phyloP scores from a whole-genome alignment of 64 coral and sea anemone species.

The Catalaphyllia jardinei region DNA sequence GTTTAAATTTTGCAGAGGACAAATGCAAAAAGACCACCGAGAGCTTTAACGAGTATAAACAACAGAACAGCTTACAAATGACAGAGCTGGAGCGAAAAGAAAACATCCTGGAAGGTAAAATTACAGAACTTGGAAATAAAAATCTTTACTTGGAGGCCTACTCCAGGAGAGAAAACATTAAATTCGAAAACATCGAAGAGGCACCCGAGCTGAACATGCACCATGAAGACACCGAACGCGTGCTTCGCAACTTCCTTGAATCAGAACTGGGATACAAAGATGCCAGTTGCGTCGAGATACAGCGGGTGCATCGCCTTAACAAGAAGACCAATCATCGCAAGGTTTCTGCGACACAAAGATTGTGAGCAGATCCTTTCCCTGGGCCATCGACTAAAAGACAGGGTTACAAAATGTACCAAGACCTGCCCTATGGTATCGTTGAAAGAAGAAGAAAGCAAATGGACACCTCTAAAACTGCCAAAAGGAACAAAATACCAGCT shows the following conservation, averaged over 20 bases:
- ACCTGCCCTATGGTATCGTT: too few relatives aligned
- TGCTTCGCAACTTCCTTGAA: neutral
- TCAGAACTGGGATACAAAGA: neutral
- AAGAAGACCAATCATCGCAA: too few relatives aligned
- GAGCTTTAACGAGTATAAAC: neutral
- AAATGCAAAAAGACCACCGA: neutral
- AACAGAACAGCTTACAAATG: neutral
- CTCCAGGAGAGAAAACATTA: neutral
- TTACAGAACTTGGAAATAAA: neutral
- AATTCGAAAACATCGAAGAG: slow-evolving; percentile 4
- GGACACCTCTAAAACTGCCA: too few relatives aligned
- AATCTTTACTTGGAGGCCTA: neutral
- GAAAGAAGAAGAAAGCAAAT: too few relatives aligned
- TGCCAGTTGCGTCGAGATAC: neutral
- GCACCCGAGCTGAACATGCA: neutral
- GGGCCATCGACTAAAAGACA: too few relatives aligned
- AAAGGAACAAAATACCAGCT: too few relatives aligned
- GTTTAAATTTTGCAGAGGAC: neutral
- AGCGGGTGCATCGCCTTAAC: neutral
- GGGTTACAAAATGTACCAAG: too few relatives aligned
- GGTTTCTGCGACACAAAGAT: too few relatives aligned
- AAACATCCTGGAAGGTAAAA: too few relatives aligned
- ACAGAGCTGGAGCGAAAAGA: too few relatives aligned
- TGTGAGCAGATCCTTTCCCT: too few relatives aligned
- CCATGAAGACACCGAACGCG: neutral